phyloP scores from a whole-genome alignment of 2,797 vertebrate genomes.

The Smutsia temminckii region DNA sequence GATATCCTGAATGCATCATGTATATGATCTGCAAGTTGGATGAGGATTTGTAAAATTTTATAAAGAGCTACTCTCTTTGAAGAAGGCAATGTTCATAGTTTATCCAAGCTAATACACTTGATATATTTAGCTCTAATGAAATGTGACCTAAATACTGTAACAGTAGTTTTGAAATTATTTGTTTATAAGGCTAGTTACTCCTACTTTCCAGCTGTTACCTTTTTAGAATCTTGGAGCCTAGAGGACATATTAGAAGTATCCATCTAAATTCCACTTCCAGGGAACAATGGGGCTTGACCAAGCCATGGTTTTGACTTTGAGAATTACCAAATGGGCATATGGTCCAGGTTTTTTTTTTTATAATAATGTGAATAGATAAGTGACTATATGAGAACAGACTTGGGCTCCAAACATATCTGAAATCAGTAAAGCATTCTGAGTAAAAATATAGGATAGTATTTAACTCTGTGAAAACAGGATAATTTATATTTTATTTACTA shows the following conservation, averaged over 20 bases:
- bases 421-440: not conserved
- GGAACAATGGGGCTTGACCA: conserved; percentile 35
- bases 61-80: conserved; percentile 4
- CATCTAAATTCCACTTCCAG: conserved; percentile 34
- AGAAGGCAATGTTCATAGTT: not conserved
- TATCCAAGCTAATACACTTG: conserved; percentile 14
- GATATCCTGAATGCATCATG: not conserved
- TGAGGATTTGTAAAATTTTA: conserved; percentile 49
- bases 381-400: conserved; percentile 26
- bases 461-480: conserved; percentile 14
- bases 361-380: not conserved
- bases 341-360: not conserved
- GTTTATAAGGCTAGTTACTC: conserved; percentile 56
- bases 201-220: conserved; percentile 61
- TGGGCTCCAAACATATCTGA: not conserved
- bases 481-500: not conserved
- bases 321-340: conserved; percentile 38
- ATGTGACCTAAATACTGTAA: conserved; percentile 57
- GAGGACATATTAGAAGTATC: not conserved
- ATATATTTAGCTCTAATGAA: conserved; percentile 61
- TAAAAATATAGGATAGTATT: not conserved
- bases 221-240: conserved; percentile 48
- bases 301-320: not conserved
- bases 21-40: conserved; percentile 37
- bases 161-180: conserved; percentile 57